Evolutionary conservation across 2,797 vertebrate species (phyloP).

Genomic region (Picus viridis): DNA sequence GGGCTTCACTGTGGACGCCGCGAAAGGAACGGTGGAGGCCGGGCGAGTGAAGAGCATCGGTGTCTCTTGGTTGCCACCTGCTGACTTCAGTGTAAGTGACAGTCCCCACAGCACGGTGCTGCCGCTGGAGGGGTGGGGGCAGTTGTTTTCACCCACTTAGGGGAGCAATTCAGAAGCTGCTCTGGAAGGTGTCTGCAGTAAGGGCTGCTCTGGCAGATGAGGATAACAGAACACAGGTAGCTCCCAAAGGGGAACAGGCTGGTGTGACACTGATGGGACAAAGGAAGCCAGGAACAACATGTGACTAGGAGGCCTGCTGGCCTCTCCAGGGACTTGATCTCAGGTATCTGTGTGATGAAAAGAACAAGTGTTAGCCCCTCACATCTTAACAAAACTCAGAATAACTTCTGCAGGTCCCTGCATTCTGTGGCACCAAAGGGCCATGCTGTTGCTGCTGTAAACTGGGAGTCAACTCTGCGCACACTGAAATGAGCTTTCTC

Average conservation of each 20-base stretch:
- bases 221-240: not conserved
- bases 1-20: conserved; percentile 85
- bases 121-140: accelerated
- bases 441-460: not conserved
- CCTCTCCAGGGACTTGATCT: not conserved
- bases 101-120: accelerated
- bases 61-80: conserved; percentile 86
- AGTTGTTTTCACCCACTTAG: not conserved
- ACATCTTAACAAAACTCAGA: not conserved
- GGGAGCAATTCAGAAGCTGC: not conserved
- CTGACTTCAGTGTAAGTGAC: conserved; percentile 79
- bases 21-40: conserved; percentile 78
- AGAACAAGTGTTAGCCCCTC: not conserved
- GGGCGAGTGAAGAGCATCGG: conserved; percentile 80
- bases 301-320: not conserved
- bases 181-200: not conserved
- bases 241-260: not conserved
- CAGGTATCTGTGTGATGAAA: not conserved
- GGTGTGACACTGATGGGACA: not conserved
- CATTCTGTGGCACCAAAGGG: not conserved
- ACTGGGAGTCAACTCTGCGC: not conserved
- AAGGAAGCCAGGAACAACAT: not conserved
- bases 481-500: not conserved
- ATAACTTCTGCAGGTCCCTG: not conserved
- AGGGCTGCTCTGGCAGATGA: not conserved